Conservation (phyloP, 2,113 vertebrate species). For the Corythoichthys intestinalis region DNA sequence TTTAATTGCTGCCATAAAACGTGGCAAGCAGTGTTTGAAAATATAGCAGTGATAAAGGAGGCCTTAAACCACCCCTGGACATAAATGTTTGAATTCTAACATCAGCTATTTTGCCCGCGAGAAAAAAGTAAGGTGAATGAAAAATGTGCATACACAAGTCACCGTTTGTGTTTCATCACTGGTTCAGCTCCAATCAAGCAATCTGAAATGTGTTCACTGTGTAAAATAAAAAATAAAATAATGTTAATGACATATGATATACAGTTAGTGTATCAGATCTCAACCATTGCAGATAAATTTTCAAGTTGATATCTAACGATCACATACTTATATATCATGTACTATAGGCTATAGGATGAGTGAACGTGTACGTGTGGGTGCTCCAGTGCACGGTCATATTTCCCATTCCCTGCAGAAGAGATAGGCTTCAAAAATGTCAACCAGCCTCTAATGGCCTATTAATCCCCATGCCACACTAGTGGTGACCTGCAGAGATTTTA, state of each 20-base stretch:
- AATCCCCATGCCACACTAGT: slow-evolving; percentile 39
- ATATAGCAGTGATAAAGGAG: neutral
- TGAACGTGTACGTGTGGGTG: neutral
- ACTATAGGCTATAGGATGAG: no score
- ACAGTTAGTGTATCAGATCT: no score
- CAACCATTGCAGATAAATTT: no score
- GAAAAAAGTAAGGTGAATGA: neutral
- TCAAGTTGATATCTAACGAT: no score
- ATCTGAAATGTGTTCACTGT: no score
- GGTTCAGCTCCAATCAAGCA: slow-evolving; percentile 2
- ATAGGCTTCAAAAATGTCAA: slow-evolving; percentile 51
- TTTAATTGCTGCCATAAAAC: neutral
- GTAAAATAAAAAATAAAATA: no score
- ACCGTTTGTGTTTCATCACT: slow-evolving; percentile 12
- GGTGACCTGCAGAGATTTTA: slow-evolving; percentile 42
- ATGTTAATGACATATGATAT: no score
- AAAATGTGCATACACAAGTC: neutral
- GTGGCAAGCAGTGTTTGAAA: neutral
- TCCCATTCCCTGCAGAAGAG: slow-evolving; percentile 31
- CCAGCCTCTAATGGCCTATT: slow-evolving; percentile 46
- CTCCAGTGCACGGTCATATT: slow-evolving; percentile 9
- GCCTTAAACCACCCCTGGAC: neutral
- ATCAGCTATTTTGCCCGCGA: slow-evolving; percentile 2
- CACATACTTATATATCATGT: no score
- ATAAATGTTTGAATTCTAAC: slow-evolving; percentile 7